Evolutionary conservation across 2,888 invertebrate species (phyloP).

Genomic region (Quadriops clusia): DNA sequence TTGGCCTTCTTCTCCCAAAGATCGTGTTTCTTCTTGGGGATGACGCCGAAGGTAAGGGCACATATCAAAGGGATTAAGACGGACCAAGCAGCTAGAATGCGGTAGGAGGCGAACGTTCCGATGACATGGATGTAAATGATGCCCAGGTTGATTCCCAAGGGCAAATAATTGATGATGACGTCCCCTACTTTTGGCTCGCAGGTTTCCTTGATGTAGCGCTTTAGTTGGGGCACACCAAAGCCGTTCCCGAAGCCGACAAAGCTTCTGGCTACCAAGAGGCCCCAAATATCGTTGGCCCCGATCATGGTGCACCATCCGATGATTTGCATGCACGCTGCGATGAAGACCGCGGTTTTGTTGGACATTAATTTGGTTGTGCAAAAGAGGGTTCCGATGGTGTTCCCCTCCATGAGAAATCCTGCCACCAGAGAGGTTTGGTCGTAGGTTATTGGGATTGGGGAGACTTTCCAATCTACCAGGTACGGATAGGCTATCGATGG

Average conservation of each 20-base stretch:
- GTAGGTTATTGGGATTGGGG: constrained; percentile 18
- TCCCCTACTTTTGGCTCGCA: constrained; percentile 14
- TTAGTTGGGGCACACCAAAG: constrained; percentile 18
- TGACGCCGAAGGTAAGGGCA: constrained; percentile 13
- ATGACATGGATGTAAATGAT: constrained; percentile 15
- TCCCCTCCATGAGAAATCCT: constrained; percentile 21
- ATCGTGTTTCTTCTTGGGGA: constrained; percentile 7
- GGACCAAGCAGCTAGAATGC: constrained; percentile 14
- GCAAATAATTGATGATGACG: constrained; percentile 13
- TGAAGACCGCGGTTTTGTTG: constrained; percentile 16
- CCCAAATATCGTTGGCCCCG: constrained; percentile 15
- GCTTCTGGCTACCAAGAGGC: constrained; percentile 16
- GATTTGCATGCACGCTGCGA: constrained; percentile 16
- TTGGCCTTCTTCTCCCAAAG: neutral
- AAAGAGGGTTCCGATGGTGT: constrained; percentile 18
- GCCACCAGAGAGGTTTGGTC: constrained; percentile 18
- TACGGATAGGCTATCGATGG: constrained; percentile 18
- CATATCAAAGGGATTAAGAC: constrained; percentile 14
- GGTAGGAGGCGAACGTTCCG: constrained; percentile 16
- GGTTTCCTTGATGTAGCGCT: constrained; percentile 17
- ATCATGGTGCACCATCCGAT: constrained; percentile 20
- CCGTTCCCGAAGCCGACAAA: constrained; percentile 19
- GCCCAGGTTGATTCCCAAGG: constrained; percentile 16
- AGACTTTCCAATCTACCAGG: constrained; percentile 14
- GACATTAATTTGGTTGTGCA: constrained; percentile 15